Evolutionary conservation across 1,140 invertebrate genomes (phyloP).

Genomic region (Palaemon carinicauda): DNA sequence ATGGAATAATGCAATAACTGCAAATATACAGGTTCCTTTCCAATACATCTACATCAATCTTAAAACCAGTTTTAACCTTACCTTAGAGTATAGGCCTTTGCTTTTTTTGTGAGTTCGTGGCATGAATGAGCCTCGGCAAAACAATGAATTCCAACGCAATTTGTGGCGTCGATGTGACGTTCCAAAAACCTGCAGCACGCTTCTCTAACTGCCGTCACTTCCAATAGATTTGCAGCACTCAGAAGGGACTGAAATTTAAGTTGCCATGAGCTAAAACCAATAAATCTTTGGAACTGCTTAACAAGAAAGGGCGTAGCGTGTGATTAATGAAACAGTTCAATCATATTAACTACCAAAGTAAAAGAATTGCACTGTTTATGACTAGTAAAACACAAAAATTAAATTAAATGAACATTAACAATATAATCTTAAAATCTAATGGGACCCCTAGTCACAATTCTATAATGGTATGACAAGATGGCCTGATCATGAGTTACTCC

Average conservation of each 20-base stretch:
- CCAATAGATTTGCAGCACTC: conserved; percentile 71
- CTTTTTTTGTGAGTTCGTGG: conserved; percentile 66
- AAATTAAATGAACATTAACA: too few relatives aligned
- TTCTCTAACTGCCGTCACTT: conserved; percentile 68
- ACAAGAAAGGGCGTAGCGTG: too few relatives aligned
- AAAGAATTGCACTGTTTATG: too few relatives aligned
- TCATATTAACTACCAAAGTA: too few relatives aligned
- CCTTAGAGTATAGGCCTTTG: conserved; percentile 65
- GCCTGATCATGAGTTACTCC: too few relatives aligned
- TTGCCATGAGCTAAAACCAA: not conserved
- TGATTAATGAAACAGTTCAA: too few relatives aligned
- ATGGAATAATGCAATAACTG: too few relatives aligned
- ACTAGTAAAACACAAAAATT: too few relatives aligned
- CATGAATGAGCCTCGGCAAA: conserved; percentile 71
- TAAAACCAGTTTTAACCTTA: not conserved
- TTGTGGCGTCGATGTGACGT: conserved; percentile 69
- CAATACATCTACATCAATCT: too few relatives aligned
- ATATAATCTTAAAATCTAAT: too few relatives aligned
- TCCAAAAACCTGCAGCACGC: conserved; percentile 69
- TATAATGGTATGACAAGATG: too few relatives aligned
- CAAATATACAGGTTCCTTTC: not conserved
- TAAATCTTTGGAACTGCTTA: not conserved
- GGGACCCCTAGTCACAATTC: too few relatives aligned
- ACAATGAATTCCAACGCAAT: conserved; percentile 71
- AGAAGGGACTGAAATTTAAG: conserved; percentile 63